These are phyloP conservation scores for Drosophila lacteicornis DNA, from an alignment of 1,140 invertebrate species.

Conservation along the genomic window DNA sequence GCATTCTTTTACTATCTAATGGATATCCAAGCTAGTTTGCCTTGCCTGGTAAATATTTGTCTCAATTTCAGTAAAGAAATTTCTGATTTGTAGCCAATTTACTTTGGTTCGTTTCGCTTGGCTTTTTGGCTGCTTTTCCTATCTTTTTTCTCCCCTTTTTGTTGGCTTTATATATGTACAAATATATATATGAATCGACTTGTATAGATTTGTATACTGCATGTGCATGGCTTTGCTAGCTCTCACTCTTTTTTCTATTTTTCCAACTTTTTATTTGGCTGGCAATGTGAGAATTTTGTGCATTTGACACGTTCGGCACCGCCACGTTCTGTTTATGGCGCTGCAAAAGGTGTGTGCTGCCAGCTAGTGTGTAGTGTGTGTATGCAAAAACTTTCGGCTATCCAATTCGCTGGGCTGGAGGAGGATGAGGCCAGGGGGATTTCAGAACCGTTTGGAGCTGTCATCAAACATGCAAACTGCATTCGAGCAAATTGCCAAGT, in stretches of 20 bases:
- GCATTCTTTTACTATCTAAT: background rate
- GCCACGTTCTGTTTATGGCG: slow-evolving; percentile 49
- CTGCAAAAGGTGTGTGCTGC: slow-evolving; percentile 31
- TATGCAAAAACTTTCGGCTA: slow-evolving; percentile 30
- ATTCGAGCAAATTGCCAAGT: slow-evolving; percentile 56
- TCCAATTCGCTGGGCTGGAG: slow-evolving; percentile 2
- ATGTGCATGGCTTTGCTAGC: slow-evolving; percentile 20
- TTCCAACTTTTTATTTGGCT: slow-evolving; percentile 26
- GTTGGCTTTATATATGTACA: slow-evolving; percentile 1
- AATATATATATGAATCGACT: slow-evolving; percentile 16
- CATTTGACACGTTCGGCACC: slow-evolving; percentile 71
- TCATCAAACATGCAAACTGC: slow-evolving; percentile 64
- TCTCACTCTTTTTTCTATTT: background rate
- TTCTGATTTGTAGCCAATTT: slow-evolving; percentile 37
- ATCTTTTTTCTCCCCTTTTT: slow-evolving; percentile 4
- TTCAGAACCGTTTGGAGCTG: slow-evolving; percentile 38
- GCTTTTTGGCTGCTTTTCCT: slow-evolving; percentile 20
- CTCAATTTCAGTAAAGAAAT: slow-evolving; percentile 21
- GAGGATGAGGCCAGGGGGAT: background rate
- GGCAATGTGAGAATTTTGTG: slow-evolving; percentile 57
- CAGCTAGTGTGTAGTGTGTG: background rate
- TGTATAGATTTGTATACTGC: slow-evolving; percentile 30
- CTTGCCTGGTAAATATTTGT: slow-evolving; percentile 19
- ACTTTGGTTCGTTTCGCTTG: slow-evolving; percentile 37
- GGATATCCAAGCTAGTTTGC: background rate